Conservation (phyloP, 2,888 invertebrate genomes). For the Pseudoips prasinana region DNA sequence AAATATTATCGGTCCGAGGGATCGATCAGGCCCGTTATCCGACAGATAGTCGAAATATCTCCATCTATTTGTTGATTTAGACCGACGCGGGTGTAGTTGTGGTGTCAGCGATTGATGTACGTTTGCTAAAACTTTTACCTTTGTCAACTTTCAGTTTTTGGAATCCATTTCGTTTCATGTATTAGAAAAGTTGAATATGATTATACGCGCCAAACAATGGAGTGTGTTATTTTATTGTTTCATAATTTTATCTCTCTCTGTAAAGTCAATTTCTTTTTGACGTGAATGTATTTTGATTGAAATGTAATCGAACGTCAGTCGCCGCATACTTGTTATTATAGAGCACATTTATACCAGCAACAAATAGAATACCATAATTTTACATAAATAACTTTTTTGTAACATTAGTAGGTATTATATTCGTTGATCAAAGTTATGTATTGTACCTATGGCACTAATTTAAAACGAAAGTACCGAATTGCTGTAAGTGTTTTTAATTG, state of each 20-base stretch:
- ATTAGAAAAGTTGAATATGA: conserved; percentile 29
- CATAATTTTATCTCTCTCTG: conserved; percentile 27
- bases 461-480: no score
- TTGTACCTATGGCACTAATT: no score
- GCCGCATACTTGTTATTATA: no score
- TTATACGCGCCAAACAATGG: conserved; percentile 29
- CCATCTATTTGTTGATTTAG: conserved; percentile 44
- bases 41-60: conserved; percentile 28
- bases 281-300: not conserved
- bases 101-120: conserved; percentile 34
- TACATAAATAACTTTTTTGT: no score
- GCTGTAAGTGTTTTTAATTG: no score
- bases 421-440: no score
- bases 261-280: conserved; percentile 16
- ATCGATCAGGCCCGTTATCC: conserved; percentile 19
- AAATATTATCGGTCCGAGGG: conserved; percentile 38
- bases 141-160: conserved; percentile 17
- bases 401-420: no score
- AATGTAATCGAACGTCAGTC: conserved; percentile 9
- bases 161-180: conserved; percentile 12
- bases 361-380: no score
- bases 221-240: conserved; percentile 27
- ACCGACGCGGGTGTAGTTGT: conserved; percentile 36
- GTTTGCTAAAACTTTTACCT: conserved; percentile 21
- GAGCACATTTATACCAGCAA: no score